phyloP scores from a whole-genome alignment of 2,113 vertebrate species.

The Grammomys surdaster region DNA sequence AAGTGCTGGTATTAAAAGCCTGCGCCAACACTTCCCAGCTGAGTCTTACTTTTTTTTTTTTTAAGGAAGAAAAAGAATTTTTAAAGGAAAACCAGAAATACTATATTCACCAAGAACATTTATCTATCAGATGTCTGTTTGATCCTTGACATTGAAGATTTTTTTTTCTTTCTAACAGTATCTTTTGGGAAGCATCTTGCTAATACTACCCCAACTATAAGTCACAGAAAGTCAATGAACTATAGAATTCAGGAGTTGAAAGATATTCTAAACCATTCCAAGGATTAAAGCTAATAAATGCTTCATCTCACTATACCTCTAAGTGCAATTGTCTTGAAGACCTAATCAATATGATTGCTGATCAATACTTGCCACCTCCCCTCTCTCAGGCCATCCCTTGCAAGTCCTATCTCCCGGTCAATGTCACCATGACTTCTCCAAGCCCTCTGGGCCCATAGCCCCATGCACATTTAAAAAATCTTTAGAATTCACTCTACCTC shows the following conservation, averaged over 20 bases:
- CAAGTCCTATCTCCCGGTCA: background rate
- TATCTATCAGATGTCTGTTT: background rate
- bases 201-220: background rate
- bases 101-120: background rate
- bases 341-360: background rate
- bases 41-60: background rate
- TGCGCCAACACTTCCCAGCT: too few relatives aligned
- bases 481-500: background rate
- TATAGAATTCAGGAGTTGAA: conserved; percentile 23
- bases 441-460: background rate
- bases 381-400: background rate
- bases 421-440: background rate
- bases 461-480: background rate
- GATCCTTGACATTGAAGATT: background rate
- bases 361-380: background rate
- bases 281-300: background rate
- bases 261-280: background rate
- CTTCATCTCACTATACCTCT: background rate
- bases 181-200: conserved; percentile 3
- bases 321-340: background rate
- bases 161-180: background rate
- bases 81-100: background rate
- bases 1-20: too few relatives aligned
- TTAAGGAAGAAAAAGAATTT: background rate
- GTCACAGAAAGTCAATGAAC: conserved; percentile 1